These are phyloP conservation scores for Heliothis peltigera DNA, from an alignment of 2,888 invertebrate genomes.

Conservation along the genomic window DNA sequence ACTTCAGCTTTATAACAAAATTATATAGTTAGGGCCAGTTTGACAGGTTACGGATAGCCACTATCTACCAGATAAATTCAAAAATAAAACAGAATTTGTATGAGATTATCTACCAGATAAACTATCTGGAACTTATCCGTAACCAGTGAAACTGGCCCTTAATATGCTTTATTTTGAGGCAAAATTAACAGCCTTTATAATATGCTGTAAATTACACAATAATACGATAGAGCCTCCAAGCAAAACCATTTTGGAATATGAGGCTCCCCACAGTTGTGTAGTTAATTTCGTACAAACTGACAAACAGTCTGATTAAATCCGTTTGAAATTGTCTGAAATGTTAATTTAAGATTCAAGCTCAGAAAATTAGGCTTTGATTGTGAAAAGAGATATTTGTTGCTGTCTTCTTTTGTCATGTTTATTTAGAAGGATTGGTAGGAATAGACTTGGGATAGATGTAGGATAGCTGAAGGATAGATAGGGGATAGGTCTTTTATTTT, in stretches of 20 bases:
- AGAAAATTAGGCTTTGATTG: conserved; percentile 1
- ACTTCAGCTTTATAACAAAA: no score
- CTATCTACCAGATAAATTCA: no score
- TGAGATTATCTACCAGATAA: no score
- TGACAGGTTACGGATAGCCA: no score
- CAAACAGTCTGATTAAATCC: conserved; percentile 43
- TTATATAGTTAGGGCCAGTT: no score
- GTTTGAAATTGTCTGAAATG: conserved; percentile 22
- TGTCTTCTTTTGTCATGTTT: not conserved
- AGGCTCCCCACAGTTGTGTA: conserved; percentile 1
- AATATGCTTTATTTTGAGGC: not conserved
- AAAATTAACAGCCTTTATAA: not conserved
- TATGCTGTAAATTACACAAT: not conserved
- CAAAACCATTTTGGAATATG: not conserved
- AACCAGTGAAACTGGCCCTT: no score
- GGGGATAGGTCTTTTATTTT: no score
- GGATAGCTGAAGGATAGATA: not conserved
- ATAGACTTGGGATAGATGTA: not conserved
- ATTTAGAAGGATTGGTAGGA: not conserved
- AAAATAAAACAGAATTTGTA: no score
- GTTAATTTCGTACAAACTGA: conserved; percentile 37
- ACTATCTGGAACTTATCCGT: no score
- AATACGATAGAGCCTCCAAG: not conserved
- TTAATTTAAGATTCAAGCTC: not conserved
- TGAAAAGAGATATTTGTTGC: not conserved